Percentiles rank a stretch among this genome's conserved stretches.
Evolutionary conservation across 2,797 vertebrate species (phyloP).

Genomic region (Huso huso): DNA sequence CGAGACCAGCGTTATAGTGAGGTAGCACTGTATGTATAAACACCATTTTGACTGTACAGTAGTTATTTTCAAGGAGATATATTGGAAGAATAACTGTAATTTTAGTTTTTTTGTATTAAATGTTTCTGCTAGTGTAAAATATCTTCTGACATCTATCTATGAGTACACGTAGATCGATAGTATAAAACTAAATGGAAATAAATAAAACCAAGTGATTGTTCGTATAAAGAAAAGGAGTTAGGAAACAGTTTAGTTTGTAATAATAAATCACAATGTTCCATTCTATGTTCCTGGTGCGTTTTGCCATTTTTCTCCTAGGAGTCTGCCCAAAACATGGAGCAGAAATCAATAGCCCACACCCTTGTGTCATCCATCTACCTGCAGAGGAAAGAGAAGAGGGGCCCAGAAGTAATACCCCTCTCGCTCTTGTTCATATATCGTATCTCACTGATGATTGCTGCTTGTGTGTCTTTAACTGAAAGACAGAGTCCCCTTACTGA

Average conservation of each 20-base stretch:
- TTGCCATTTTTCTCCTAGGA: constrained; percentile 17
- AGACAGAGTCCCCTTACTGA: no score
- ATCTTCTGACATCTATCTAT: background rate
- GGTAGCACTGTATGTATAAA: no score
- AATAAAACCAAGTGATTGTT: background rate
- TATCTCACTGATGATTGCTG: constrained; percentile 8
- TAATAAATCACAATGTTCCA: constrained; percentile 5
- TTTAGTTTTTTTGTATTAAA: no score
- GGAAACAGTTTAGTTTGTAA: background rate
- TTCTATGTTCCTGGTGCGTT: constrained; percentile 14
- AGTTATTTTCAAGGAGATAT: no score
- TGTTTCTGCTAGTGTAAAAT: no score
- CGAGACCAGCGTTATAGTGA: no score
- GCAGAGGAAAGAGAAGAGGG: background rate
- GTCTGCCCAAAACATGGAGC: constrained; percentile 6
- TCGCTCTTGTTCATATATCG: constrained; percentile 6
- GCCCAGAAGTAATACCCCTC: background rate
- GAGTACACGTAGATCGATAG: background rate
- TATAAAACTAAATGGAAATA: background rate
- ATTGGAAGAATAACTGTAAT: no score
- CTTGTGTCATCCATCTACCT: constrained; percentile 13
- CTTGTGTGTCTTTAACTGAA: background rate
- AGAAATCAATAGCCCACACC: background rate
- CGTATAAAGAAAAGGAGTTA: background rate
- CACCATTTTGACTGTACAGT: no score